Evolutionary conservation across 2,797 vertebrate species (phyloP).

Genomic region (Megaceryle alcyon): DNA sequence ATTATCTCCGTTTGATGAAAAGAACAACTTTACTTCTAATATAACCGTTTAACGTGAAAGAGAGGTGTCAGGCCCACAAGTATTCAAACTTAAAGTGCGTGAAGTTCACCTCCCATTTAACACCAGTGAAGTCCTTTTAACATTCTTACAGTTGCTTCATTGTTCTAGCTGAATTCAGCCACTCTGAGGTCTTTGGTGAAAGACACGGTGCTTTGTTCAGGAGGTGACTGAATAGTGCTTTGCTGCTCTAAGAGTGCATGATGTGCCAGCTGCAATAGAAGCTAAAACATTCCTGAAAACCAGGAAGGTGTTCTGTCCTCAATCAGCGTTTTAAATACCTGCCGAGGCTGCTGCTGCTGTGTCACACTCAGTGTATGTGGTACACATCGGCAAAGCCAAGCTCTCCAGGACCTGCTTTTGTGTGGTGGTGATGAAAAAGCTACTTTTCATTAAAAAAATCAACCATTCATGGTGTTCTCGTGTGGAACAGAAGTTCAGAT

Average conservation of each 20-base stretch:
- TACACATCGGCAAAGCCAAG: neutral
- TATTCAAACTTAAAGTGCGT: neutral
- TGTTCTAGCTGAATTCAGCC: conserved; percentile 36
- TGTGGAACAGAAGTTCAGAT: conserved; percentile 2
- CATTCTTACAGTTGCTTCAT: conserved; percentile 29
- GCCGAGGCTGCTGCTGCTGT: neutral
- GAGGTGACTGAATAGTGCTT: neutral
- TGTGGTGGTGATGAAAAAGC: neutral
- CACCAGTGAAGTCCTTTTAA: neutral
- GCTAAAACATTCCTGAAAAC: conserved; percentile 27
- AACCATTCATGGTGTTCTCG: neutral
- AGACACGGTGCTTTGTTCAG: conserved; percentile 37
- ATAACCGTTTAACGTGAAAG: neutral
- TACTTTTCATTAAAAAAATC: neutral
- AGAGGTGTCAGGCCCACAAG: neutral
- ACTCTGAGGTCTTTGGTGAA: conserved; percentile 57
- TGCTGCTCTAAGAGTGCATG: conserved; percentile 1
- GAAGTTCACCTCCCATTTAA: neutral
- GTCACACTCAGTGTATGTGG: neutral
- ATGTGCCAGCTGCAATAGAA: conserved; percentile 34
- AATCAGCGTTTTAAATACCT: neutral
- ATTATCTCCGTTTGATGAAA: neutral
- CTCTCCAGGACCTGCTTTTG: neutral
- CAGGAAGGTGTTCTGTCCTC: neutral
- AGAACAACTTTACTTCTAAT: neutral